These are phyloP conservation scores for Enteromius viviparus DNA, from an alignment of 2,797 vertebrate species.

Conservation along the genomic window DNA sequence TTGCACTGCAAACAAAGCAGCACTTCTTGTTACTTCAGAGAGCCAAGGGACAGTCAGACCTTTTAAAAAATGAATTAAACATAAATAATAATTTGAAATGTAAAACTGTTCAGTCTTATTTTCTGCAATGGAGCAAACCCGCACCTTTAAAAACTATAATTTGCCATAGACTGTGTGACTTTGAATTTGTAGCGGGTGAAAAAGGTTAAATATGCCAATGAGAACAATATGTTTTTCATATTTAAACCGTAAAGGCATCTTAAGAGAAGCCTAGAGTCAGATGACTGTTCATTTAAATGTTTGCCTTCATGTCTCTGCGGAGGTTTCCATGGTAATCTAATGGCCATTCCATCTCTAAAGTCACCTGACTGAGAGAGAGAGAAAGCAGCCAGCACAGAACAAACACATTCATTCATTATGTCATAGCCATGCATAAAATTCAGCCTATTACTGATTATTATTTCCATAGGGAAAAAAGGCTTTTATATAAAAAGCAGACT, in stretches of 20 bases:
- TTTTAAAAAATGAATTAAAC: neutral
- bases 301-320: constrained; percentile 49
- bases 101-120: neutral
- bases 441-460: neutral
- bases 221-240: neutral
- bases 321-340: constrained; percentile 65
- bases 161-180: neutral
- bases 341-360: constrained; percentile 54
- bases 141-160: neutral
- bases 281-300: constrained; percentile 60
- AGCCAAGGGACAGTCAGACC: neutral
- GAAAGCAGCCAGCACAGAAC: constrained; percentile 22
- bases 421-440: neutral
- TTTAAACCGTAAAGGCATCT: constrained; percentile 4
- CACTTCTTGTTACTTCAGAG: neutral
- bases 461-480: neutral
- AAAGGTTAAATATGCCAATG: constrained; percentile 19
- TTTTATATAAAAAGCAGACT: neutral
- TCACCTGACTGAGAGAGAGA: constrained; percentile 49
- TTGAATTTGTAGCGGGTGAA: neutral
- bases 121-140: neutral
- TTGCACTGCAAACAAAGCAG: neutral
- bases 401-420: constrained; percentile 1
- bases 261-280: constrained; percentile 21
- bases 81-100: neutral